Evolutionary conservation across 2,888 invertebrate species (phyloP).

Genomic region (Ectobius pallidus): DNA sequence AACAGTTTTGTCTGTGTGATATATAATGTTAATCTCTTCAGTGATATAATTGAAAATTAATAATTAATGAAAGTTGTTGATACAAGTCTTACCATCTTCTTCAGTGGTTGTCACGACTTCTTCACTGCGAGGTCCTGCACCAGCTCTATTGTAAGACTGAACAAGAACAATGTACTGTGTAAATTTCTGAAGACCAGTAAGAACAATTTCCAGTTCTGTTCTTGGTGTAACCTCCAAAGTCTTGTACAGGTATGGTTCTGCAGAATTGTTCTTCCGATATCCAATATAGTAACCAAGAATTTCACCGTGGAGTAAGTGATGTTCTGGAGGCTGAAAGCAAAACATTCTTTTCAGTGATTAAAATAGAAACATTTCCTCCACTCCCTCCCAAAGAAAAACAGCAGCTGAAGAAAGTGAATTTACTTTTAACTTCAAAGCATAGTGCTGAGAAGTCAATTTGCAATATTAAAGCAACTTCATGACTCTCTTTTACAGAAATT

Average conservation of each 20-base stretch:
- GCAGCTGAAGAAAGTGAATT: too few relatives aligned
- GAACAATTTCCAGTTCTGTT: slow-evolving; percentile 45
- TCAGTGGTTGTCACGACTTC: slow-evolving; percentile 46
- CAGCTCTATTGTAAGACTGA: slow-evolving; percentile 47
- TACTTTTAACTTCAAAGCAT: too few relatives aligned
- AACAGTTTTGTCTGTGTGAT: too few relatives aligned
- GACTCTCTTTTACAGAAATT: too few relatives aligned
- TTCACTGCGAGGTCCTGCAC: slow-evolving; percentile 46
- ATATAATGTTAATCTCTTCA: too few relatives aligned
- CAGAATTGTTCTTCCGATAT: slow-evolving; percentile 47
- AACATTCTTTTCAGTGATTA: too few relatives aligned
- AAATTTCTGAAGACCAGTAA: slow-evolving; percentile 58
- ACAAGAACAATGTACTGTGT: slow-evolving; percentile 53
- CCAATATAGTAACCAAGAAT: slow-evolving; percentile 55
- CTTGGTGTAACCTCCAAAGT: slow-evolving; percentile 36
- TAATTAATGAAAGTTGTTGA: background rate
- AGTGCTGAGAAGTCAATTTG: too few relatives aligned
- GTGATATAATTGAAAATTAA: too few relatives aligned
- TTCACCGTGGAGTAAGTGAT: slow-evolving; percentile 52
- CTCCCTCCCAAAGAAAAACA: too few relatives aligned
- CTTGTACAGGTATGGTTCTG: slow-evolving; percentile 37
- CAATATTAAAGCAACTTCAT: too few relatives aligned
- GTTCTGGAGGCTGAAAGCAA: slow-evolving; percentile 50
- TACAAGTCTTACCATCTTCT: slow-evolving; percentile 48
- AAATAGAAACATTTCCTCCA: too few relatives aligned